Conservation (phyloP, 2,888 invertebrate genomes). For the Nymphalis polychloros region DNA sequence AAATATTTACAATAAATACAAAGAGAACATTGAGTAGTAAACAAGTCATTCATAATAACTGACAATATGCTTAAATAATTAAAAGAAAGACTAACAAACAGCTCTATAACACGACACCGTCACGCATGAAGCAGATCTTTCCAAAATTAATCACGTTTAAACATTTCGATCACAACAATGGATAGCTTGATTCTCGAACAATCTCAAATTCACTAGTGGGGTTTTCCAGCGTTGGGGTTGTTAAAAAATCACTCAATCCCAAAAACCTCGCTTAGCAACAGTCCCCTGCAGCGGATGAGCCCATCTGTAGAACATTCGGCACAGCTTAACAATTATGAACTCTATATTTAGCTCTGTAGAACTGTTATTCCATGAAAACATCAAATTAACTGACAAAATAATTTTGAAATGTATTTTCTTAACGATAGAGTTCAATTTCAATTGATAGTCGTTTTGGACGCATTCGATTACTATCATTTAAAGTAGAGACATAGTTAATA, state of each 20-base stretch:
- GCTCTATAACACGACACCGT: not conserved
- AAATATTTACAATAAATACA: no score
- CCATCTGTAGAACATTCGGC: not conserved
- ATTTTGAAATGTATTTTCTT: conserved; percentile 6
- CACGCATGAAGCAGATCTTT: not conserved
- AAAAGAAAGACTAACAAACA: no score
- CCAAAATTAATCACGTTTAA: conserved; percentile 12
- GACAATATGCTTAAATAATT: no score
- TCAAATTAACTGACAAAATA: not conserved
- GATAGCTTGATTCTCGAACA: not conserved
- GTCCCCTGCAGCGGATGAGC: conserved; percentile 46
- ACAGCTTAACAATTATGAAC: not conserved
- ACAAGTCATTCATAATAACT: no score
- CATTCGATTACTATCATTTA: conserved; percentile 32
- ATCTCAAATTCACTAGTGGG: conserved; percentile 9
- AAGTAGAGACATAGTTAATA: conserved; percentile 14
- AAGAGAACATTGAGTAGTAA: no score
- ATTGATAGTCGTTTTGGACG: conserved; percentile 19
- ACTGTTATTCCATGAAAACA: not conserved
- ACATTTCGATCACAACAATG: conserved; percentile 12
- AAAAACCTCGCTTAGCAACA: conserved; percentile 58
- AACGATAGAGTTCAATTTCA: conserved; percentile 36
- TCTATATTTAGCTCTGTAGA: not conserved
- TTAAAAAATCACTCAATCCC: conserved; percentile 24
- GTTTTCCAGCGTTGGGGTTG: conserved; percentile 17